Evolutionary conservation across 1,140 invertebrate genomes (phyloP).

Genomic region (Drosophila athabasca): DNA sequence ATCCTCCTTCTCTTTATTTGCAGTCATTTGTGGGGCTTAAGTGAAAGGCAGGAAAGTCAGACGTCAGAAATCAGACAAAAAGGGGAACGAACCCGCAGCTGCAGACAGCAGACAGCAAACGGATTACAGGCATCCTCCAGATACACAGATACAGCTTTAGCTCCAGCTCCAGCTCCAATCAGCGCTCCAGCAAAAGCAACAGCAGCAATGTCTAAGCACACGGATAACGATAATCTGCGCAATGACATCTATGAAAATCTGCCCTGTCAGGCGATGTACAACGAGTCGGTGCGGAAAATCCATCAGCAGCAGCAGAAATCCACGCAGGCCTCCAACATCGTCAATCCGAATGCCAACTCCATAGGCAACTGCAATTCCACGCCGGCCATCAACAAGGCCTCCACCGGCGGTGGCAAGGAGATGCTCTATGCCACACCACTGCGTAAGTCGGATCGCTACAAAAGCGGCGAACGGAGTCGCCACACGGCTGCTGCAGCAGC

Average conservation of each 20-base stretch:
- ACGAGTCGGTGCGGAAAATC: conserved; percentile 82
- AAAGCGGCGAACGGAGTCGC: conserved; percentile 75
- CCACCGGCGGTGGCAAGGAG: conserved; percentile 63
- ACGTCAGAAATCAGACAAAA: conserved; percentile 5
- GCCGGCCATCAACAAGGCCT: conserved; percentile 47
- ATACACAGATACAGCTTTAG: conserved; percentile 9
- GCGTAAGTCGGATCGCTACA: conserved; percentile 83
- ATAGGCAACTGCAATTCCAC: conserved; percentile 61
- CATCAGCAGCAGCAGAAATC: conserved; percentile 70
- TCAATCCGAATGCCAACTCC: conserved; percentile 71
- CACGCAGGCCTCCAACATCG: conserved; percentile 44
- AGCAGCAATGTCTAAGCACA: conserved; percentile 78
- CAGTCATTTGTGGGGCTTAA: conserved; percentile 45
- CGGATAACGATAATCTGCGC: conserved; percentile 82
- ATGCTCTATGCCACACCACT: conserved; percentile 82
- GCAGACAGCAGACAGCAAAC: conserved; percentile 33
- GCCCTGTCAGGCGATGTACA: conserved; percentile 83
- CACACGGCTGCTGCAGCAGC: conserved; percentile 22
- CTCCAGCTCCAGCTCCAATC: conserved; percentile 20
- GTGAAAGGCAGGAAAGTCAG: conserved; percentile 36
- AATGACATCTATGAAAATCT: conserved; percentile 83
- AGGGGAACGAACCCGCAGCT: conserved; percentile 37
- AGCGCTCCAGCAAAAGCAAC: conserved; percentile 2
- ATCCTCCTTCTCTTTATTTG: conserved; percentile 26
- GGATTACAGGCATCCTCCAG: conserved; percentile 57